Conservation (phyloP, 2,888 invertebrate species). For the Dioctria rufipes region DNA sequence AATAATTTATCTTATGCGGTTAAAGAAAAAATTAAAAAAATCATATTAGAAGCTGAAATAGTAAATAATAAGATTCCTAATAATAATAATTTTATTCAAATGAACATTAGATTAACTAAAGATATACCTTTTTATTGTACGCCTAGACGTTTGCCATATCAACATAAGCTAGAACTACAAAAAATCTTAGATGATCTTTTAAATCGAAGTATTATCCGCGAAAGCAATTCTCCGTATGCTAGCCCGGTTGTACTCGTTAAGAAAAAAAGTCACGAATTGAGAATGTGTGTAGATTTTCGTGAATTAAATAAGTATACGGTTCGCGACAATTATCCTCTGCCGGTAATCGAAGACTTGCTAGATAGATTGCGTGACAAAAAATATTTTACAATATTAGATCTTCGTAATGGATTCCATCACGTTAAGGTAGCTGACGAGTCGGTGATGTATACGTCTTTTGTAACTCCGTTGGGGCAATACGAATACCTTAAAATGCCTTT, state of each 20-base stretch:
- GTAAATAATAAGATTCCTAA: neutral
- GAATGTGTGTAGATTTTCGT: slow-evolving; percentile 59
- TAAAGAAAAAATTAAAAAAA: too few relatives aligned
- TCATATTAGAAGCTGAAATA: neutral
- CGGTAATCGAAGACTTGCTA: slow-evolving; percentile 54
- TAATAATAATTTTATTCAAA: too few relatives aligned
- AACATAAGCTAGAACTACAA: slow-evolving; percentile 55
- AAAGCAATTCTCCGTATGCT: slow-evolving; percentile 57
- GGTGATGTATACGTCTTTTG: slow-evolving; percentile 57
- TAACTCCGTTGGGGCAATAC: slow-evolving; percentile 41
- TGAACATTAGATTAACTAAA: neutral
- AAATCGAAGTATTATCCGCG: slow-evolving; percentile 51
- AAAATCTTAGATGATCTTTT: slow-evolving; percentile 21
- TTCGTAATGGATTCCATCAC: slow-evolving; percentile 61
- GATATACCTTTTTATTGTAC: slow-evolving; percentile 50
- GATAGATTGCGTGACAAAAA: slow-evolving; percentile 56
- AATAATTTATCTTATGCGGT: neutral
- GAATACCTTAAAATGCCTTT: slow-evolving; percentile 59
- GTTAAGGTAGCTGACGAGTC: slow-evolving; percentile 57
- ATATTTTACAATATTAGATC: slow-evolving; percentile 60
- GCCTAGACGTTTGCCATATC: slow-evolving; percentile 52
- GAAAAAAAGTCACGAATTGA: slow-evolving; percentile 56
- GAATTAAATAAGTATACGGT: slow-evolving; percentile 56
- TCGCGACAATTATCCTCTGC: slow-evolving; percentile 57
- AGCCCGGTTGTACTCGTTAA: slow-evolving; percentile 57